Evolutionary conservation across 2,797 vertebrate genomes (phyloP), one percentile per base, ranked within the genome.

Genomic region (Brotogeris chrysoptera): DNA sequence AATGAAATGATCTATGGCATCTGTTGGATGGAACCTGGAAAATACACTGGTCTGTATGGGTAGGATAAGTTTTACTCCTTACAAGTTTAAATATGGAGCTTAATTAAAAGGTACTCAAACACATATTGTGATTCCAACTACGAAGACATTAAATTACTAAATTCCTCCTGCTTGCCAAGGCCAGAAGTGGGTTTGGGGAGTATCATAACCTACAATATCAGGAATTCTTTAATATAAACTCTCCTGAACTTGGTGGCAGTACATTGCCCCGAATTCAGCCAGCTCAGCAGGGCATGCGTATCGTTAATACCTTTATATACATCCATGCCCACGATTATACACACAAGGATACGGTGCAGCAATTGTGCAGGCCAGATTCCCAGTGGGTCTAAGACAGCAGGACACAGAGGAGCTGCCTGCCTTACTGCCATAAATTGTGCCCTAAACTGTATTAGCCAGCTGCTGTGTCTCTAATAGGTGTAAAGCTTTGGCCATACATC

Each of bases 281-380:
- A 77, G 53, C 60, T 73, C 83, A 47, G 80, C 47, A 34, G 65
- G 44, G 46, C 19, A 20, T 1, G 16, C 3, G 0, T 9, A 14
- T 44, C 21, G 2, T 20, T 39, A 50, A n/a, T 17, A 18, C 36
- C 30, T 88, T 82, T 36, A 15, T 3, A n/a, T 6, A 63, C 9
- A 34, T 64, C 73, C 16, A 53, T 7, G 34, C n/a, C 52, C 27
- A 24, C 4, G 50, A 46, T 5, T 41, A 36, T 30, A 78, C 65
- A 38, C 71, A 25, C 24, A 39, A 28, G 30, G 60, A n/a, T 5
- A 28, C 0, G 2, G 15, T 8, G 47, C 36, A 49, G 55, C 60
- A 69, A 12, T 1, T 23, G 18, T 0, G 39, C 0, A 25, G 46
- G 25, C 27, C 27, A 50, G 46, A 12, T 12, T 50, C 43, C 60